Percentiles rank a stretch among this genome's conserved stretches.
Conservation (phyloP, 2,797 vertebrate genomes). For the Mico argentatus region DNA sequence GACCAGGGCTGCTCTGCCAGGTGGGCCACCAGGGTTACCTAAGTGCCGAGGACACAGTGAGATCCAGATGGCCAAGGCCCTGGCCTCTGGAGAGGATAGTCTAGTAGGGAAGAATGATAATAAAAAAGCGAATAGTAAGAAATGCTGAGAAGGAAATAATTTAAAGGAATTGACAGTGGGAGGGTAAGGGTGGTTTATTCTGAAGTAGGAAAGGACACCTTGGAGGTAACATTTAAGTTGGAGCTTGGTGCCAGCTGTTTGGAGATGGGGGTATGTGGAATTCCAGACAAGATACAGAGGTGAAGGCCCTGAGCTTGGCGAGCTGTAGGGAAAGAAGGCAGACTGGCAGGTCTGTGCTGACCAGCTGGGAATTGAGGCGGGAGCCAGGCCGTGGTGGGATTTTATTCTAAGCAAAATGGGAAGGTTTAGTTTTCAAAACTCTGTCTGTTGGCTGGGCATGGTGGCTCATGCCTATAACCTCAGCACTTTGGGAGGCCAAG, state of each 20-base stretch:
- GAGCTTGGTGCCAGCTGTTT: not conserved
- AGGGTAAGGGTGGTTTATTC: not conserved
- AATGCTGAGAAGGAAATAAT: not conserved
- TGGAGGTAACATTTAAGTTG: not conserved
- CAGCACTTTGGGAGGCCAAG: not conserved
- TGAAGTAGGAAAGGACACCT: not conserved
- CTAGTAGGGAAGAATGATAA: not conserved
- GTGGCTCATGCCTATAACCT: not conserved
- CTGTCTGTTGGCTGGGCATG: not conserved
- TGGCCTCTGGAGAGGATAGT: not conserved
- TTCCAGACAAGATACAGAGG: not conserved
- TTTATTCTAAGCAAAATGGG: not conserved
- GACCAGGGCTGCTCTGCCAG: too few relatives aligned
- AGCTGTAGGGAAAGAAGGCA: not conserved
- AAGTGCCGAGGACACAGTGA: not conserved
- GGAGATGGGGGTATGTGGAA: not conserved
- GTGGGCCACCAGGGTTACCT: too few relatives aligned
- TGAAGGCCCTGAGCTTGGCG: not conserved
- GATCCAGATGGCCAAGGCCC: not conserved
- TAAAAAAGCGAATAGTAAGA: not conserved
- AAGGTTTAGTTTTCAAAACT: not conserved
- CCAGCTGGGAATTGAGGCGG: not conserved
- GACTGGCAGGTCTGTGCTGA: not conserved
- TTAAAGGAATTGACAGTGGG: not conserved
- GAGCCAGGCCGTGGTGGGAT: not conserved